Evolutionary conservation across 2,113 vertebrate genomes (phyloP).

Genomic region (Rallus limicola): DNA sequence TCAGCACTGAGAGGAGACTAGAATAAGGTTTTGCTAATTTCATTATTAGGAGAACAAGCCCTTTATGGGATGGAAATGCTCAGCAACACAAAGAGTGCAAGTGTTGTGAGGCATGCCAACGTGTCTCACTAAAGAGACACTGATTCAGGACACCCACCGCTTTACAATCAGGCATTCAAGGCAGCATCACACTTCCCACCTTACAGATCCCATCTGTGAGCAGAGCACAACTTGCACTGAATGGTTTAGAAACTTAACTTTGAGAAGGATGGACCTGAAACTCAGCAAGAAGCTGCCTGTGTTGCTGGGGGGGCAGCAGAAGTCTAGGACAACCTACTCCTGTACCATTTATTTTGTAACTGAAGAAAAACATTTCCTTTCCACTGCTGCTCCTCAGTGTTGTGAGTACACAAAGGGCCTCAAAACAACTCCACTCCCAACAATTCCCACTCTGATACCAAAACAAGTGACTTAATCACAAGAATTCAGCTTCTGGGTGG

Average conservation of each 20-base stretch:
- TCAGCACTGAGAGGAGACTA: neutral
- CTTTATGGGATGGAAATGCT: neutral
- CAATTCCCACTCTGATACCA: neutral
- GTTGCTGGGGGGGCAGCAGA: neutral
- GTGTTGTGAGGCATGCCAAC: neutral
- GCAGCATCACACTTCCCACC: neutral
- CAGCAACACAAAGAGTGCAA: neutral
- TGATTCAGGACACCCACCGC: neutral
- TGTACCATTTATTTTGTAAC: neutral
- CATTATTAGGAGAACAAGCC: neutral
- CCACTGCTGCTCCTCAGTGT: neutral
- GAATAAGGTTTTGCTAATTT: neutral
- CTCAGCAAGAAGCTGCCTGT: neutral
- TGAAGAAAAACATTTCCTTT: neutral
- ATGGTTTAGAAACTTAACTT: neutral
- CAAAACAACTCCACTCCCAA: neutral
- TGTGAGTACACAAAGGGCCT: neutral
- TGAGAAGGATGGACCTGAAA: neutral
- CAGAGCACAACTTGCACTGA: neutral
- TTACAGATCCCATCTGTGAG: neutral
- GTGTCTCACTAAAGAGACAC: neutral
- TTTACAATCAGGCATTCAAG: neutral
- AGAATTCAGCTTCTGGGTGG: neutral
- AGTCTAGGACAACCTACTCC: neutral
- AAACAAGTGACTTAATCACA: neutral